Evolutionary conservation across 1,140 invertebrate species (phyloP), one percentile per base, ranked within the genome.

Genomic region (Parasteatoda tepidariorum): DNA sequence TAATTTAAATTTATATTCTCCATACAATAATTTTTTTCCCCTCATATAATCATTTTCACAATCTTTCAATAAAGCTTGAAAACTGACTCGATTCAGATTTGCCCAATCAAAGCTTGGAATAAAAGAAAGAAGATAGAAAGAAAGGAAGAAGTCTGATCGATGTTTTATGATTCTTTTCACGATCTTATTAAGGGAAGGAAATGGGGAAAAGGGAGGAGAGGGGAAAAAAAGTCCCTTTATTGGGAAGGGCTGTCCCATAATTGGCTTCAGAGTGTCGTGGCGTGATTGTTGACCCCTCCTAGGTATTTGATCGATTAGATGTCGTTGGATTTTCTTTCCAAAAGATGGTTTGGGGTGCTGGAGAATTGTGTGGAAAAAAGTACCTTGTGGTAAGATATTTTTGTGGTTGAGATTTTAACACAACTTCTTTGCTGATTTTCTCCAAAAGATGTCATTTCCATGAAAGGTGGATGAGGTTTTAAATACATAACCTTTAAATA

Each of bases 271-370:
- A 79, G 62, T 79, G 76, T 55, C 62, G 24, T 79, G 76, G 66
- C 76, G 76, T 79, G 76, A 79, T 79, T 79, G 76, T 67, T 64
- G 73, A 67, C 62, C 76, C 54, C 64, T 68, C 76, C 76, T 34
- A 38, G 62, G 48, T 57, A 79, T 67, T 79, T 79, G 76, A 79
- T 79, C 76, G 76, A 79, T 79, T 79, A 79, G 76, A 78, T 64
- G 74, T 78, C 74, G 74, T 78, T 57, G 41, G 34, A 28, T 59
- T 59, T 59, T 66, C 22, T 34, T n/a, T n/a, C 22, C 24, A 26
- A 54, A 61, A 26, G 31, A 30, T 30, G 59, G 24, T 38, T 13
- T 13, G 38, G 38, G 38, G n/a, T n/a, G n/a, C n/a, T n/a, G n/a
- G n/a, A n/a, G n/a, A n/a, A n/a, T n/a, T n/a, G n/a, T n/a, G n/a